Conservation (phyloP, 2,797 vertebrate species). For the Siniperca obscura region DNA sequence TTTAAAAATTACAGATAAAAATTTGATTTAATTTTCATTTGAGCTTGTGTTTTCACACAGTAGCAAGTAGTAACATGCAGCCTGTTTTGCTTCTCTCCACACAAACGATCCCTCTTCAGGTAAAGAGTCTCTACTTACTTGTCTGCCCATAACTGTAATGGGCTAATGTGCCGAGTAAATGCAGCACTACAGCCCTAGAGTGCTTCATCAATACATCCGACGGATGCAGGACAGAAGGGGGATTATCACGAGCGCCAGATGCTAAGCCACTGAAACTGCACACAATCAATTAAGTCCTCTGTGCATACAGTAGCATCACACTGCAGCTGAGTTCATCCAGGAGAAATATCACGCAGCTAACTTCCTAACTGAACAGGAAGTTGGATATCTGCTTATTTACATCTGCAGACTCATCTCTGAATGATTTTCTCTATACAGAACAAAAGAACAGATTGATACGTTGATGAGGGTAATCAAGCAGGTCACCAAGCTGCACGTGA, state of each 20-base stretch:
- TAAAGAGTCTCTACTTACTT: conserved; percentile 71
- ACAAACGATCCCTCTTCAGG: conserved; percentile 77
- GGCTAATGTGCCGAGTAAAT: conserved; percentile 80
- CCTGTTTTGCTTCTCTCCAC: conserved; percentile 43
- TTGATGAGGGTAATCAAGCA: neutral
- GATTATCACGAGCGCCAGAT: conserved; percentile 81
- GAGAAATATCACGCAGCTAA: conserved; percentile 22
- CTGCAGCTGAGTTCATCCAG: conserved; percentile 33
- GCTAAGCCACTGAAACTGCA: conserved; percentile 81
- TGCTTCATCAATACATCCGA: conserved; percentile 81
- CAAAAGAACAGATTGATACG: neutral
- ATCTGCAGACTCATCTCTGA: neutral
- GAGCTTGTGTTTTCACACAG: neutral
- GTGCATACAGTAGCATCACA: conserved; percentile 68
- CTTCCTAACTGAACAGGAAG: conserved; percentile 28
- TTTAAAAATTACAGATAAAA: neutral
- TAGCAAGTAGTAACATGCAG: conserved; percentile 7
- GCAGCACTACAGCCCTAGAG: conserved; percentile 72
- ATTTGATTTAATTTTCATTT: neutral
- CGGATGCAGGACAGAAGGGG: conserved; percentile 79
- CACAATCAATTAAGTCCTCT: conserved; percentile 77
- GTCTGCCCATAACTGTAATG: conserved; percentile 74
- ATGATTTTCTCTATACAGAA: neutral
- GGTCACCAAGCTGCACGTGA: neutral
- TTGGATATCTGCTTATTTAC: neutral